These are phyloP conservation scores for Mycalesis mineus DNA, from an alignment of 2,888 invertebrate species.

Conservation along the genomic window DNA sequence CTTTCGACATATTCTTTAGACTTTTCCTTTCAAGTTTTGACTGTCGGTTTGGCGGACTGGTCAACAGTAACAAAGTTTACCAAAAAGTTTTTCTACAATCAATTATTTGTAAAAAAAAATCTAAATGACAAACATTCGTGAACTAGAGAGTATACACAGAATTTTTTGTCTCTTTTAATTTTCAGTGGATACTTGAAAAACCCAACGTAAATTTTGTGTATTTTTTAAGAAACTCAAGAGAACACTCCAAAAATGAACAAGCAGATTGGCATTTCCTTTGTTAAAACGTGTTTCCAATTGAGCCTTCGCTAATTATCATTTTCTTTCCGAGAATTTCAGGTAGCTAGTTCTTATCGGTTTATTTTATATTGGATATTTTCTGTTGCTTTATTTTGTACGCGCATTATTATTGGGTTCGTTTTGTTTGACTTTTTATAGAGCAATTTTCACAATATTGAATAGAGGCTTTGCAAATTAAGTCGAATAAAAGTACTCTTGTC, in stretches of 20 bases:
- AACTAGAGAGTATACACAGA: too few species aligned
- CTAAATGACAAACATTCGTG: too few species aligned
- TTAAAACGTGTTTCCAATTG: slow-evolving; percentile 1
- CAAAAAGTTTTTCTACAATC: too few species aligned
- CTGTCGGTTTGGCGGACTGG: too few species aligned
- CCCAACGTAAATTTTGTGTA: background rate
- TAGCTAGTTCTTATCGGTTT: background rate
- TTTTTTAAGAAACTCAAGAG: background rate
- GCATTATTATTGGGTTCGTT: background rate
- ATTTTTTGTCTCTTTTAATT: background rate
- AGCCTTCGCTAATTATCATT: slow-evolving; percentile 1
- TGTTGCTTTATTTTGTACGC: background rate
- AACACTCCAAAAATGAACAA: background rate
- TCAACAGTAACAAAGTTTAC: too few species aligned
- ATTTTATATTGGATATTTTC: background rate
- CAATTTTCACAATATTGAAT: background rate
- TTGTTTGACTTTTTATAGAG: background rate
- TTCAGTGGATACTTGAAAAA: background rate
- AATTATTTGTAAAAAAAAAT: too few species aligned
- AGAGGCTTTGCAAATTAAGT: too few species aligned
- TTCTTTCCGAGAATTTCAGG: slow-evolving; percentile 1
- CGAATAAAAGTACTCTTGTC: too few species aligned
- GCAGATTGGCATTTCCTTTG: background rate
- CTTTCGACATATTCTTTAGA: too few species aligned
- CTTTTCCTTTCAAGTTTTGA: too few species aligned